A percentile compares a stretch with the other conserved stretches of the same genome.
These are phyloP conservation scores for Coryphaenoides rupestris DNA, from an alignment of 2,113 vertebrate species.

Conservation along the genomic window DNA sequence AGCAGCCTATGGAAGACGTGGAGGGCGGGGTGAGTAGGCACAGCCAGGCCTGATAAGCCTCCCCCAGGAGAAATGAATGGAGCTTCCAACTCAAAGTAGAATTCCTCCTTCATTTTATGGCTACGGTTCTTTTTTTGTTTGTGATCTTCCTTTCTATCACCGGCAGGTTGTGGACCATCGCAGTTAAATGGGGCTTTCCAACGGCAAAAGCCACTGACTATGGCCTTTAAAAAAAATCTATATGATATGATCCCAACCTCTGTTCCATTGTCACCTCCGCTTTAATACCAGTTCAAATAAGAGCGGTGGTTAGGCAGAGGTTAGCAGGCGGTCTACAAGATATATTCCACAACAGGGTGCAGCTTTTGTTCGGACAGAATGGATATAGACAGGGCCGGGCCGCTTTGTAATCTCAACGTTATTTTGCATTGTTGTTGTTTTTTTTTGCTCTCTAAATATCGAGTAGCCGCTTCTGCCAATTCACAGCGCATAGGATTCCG, in stretches of 20 bases:
- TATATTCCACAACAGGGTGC: constrained; percentile 1
- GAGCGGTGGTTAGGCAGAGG: background rate
- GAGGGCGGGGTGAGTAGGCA: constrained; percentile 18
- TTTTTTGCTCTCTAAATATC: constrained; percentile 51
- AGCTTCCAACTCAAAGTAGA: constrained; percentile 34
- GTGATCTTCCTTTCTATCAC: constrained; percentile 28
- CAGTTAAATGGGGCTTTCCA: background rate
- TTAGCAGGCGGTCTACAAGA: too few relatives aligned
- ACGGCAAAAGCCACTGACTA: background rate
- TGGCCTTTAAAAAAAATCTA: too few relatives aligned
- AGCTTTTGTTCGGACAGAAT: constrained; percentile 21
- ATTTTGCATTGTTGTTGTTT: too few relatives aligned
- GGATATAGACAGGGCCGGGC: constrained; percentile 20
- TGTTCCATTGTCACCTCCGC: too few relatives aligned
- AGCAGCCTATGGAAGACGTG: constrained; percentile 13
- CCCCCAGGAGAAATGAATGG: constrained; percentile 10
- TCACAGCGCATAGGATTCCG: constrained; percentile 30
- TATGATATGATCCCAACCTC: too few relatives aligned
- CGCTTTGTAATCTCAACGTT: constrained; percentile 28
- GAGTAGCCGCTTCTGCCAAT: constrained; percentile 44
- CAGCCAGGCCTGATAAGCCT: constrained; percentile 13
- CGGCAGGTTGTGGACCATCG: background rate
- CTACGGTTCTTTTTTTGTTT: constrained; percentile 37
- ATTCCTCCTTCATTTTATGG: too few relatives aligned
- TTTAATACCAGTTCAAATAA: background rate